Percentiles rank a stretch among this genome's conserved stretches.
These are phyloP conservation scores for Melipona beecheii DNA, from an alignment of 2,888 invertebrate genomes.

Conservation along the genomic window DNA sequence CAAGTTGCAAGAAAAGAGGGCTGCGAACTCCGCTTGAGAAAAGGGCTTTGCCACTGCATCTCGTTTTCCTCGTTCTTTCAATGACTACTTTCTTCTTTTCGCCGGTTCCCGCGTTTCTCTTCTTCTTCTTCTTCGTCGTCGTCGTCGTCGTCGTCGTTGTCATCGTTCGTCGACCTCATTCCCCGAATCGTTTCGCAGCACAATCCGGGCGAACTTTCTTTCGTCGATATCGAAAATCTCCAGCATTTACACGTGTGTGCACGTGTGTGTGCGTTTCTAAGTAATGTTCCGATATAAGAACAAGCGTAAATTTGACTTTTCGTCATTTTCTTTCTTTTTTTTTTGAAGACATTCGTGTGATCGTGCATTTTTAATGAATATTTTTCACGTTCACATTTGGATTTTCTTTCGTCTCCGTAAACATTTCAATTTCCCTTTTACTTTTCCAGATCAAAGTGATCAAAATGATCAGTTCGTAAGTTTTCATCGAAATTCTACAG, in stretches of 20 bases:
- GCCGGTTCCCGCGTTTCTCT: slow-evolving; percentile 10
- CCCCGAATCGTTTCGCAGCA: slow-evolving; percentile 34
- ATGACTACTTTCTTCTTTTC: slow-evolving; percentile 22
- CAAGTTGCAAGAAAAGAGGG: slow-evolving; percentile 66
- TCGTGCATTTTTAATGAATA: too few relatives aligned
- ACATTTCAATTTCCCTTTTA: too few relatives aligned
- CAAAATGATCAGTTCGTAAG: background rate
- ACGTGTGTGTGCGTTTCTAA: background rate
- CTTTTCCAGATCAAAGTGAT: background rate
- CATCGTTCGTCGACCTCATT: slow-evolving; percentile 41
- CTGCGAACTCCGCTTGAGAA: slow-evolving; percentile 56
- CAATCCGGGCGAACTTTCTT: slow-evolving; percentile 31
- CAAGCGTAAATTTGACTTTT: background rate
- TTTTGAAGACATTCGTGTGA: too few relatives aligned
- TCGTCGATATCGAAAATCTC: background rate
- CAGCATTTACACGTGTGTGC: background rate
- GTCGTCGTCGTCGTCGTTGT: slow-evolving; percentile 11
- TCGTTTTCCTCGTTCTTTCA: slow-evolving; percentile 36
- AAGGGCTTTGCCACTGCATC: slow-evolving; percentile 45
- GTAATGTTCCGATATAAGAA: background rate
- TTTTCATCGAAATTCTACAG: rapidly evolving
- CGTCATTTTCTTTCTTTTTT: too few relatives aligned
- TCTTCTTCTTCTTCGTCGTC: background rate
- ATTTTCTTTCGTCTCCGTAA: too few relatives aligned
- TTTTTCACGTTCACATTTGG: too few relatives aligned